These are phyloP conservation scores for Lamproptera curius DNA, from an alignment of 2,888 invertebrate species.

Conservation along the genomic window DNA sequence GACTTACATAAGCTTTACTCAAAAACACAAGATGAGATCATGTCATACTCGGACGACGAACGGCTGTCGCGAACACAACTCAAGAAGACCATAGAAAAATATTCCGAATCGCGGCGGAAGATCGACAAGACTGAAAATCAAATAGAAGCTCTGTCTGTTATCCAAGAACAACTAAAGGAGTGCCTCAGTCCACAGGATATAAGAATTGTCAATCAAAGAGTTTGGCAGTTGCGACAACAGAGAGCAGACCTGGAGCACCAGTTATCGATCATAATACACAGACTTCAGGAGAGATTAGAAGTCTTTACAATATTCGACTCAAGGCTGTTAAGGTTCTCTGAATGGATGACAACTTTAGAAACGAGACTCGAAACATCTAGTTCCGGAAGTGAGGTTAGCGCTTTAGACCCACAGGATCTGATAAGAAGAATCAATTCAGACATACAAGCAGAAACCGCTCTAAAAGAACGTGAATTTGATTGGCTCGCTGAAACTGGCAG, in stretches of 20 bases:
- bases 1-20: constrained; percentile 80
- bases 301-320: constrained; percentile 84
- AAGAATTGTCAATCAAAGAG: constrained; percentile 86
- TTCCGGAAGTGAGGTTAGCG: constrained; percentile 65
- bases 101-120: constrained; percentile 79
- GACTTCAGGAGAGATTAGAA: constrained; percentile 85
- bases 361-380: constrained; percentile 79
- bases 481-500: constrained; percentile 85
- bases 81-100: constrained; percentile 80
- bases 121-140: constrained; percentile 78
- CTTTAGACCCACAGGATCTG: constrained; percentile 85
- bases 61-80: constrained; percentile 80
- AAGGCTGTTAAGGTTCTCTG: constrained; percentile 80
- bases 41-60: constrained; percentile 73
- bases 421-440: constrained; percentile 85
- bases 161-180: constrained; percentile 90
- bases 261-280: constrained; percentile 83
- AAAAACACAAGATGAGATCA: constrained; percentile 80
- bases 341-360: constrained; percentile 85
- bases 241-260: constrained; percentile 90
- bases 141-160: constrained; percentile 84
- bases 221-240: constrained; percentile 88
- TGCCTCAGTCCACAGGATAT: constrained; percentile 91
- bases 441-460: constrained; percentile 84
- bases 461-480: constrained; percentile 87